Evolutionary conservation across 2,797 vertebrate genomes (phyloP), one percentile per base, ranked within the genome.

Genomic region (Cirrhinus mrigala): DNA sequence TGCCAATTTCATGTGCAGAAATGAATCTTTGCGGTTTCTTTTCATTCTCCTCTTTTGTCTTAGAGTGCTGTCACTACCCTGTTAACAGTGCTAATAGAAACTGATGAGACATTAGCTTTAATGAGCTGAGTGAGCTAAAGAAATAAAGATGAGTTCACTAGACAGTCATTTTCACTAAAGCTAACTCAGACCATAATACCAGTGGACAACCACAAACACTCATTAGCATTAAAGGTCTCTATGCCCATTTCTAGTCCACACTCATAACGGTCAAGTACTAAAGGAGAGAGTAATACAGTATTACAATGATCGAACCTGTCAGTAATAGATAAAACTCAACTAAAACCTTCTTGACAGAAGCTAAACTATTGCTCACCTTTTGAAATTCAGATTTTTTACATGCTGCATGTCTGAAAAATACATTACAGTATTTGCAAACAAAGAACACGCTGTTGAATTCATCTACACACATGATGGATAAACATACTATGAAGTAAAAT

Each of bases 51-150:
- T 79, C 20, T 15, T 85, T 85, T 79, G 66, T 79, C 66, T 85
- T 70, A 60, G 76, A 16, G 15, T 46, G 40, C 50, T 79, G 83
- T 73, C 83, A 71, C 24, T 48, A 46, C 52, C 62, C 50, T 71
- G 24, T 73, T 79, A 79, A 54, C 68, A 62, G 27, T n/a, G 83
- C 83, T 85, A 85, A 85, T 79, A 85, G 54, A 85, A 79, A 79
- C 44, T 73, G 83, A 85, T 50, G 76, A 79, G 64, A 79, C 83
- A 79, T 79, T 85, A 79, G 76, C 77, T 73, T 79, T 79, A 85
- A 85, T 85, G 83, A 85, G 83, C 83, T 85, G 76, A 85, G 66
- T 73, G 83, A 60, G 83, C 75, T 84, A 58, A 79, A 70, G 83
- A 84, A 84, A 60, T 79, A 84, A 77, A 69, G 60, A 66, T 44